These are phyloP conservation scores for Lepeophtheirus salmonis DNA, from an alignment of 1,140 invertebrate species.

Conservation along the genomic window DNA sequence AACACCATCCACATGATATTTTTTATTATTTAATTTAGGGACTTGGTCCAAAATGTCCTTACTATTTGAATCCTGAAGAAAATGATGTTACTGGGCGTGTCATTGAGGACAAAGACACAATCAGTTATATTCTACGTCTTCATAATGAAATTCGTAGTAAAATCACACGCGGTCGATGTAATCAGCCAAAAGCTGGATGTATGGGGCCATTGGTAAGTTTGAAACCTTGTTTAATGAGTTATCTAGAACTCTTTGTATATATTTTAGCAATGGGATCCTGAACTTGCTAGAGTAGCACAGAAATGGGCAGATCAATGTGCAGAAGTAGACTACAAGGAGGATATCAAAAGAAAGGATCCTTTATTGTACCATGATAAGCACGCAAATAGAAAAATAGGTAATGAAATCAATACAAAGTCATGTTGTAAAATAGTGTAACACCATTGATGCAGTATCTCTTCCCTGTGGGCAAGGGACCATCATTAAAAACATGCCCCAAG, in stretches of 20 bases:
- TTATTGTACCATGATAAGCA: slow-evolving; percentile 12
- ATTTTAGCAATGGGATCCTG: slow-evolving; percentile 13
- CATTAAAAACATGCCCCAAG: slow-evolving; percentile 36
- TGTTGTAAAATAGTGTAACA: slow-evolving; percentile 22
- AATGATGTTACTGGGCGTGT: slow-evolving; percentile 7
- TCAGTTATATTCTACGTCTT: neutral
- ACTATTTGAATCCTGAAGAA: slow-evolving; percentile 1
- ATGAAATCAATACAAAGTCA: neutral
- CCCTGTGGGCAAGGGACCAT: slow-evolving; percentile 37
- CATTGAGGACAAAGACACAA: neutral
- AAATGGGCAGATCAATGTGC: slow-evolving; percentile 17
- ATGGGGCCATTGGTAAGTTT: slow-evolving; percentile 14
- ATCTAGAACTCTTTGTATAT: neutral
- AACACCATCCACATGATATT: neutral
- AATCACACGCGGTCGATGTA: slow-evolving; percentile 7
- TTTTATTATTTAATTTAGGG: neutral
- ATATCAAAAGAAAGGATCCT: slow-evolving; percentile 8
- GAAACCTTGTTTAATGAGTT: neutral
- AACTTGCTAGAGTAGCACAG: slow-evolving; percentile 12
- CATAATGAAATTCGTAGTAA: slow-evolving; percentile 15
- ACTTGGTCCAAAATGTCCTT: slow-evolving; percentile 2
- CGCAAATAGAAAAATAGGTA: slow-evolving; percentile 11
- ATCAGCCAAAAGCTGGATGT: slow-evolving; percentile 17
- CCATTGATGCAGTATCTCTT: slow-evolving; percentile 37
- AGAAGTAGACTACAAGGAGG: slow-evolving; percentile 14